Conservation (phyloP, 2,888 invertebrate genomes). For the Campopleginae sp. region DNA sequence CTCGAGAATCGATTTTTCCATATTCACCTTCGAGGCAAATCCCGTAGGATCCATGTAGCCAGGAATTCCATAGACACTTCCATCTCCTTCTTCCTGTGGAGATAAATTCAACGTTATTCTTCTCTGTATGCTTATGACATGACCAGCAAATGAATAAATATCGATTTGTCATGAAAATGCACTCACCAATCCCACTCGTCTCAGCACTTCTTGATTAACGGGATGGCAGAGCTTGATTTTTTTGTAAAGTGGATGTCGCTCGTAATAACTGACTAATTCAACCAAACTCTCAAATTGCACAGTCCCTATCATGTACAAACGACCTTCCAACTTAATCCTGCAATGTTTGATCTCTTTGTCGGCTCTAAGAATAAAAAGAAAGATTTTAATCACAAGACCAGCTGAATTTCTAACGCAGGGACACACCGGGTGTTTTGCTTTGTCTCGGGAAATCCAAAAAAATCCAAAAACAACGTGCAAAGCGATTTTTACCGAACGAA, state of each 20-base stretch:
- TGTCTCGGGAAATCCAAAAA: too few relatives aligned
- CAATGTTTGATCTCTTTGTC: conserved; percentile 98
- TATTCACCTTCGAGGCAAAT: conserved; percentile 89
- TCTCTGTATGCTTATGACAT: neutral
- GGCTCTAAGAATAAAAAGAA: conserved; percentile 86
- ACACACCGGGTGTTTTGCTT: too few relatives aligned
- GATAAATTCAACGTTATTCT: conserved; percentile 32
- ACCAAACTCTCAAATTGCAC: conserved; percentile 98
- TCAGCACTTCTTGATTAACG: conserved; percentile 91
- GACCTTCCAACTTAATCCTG: conserved; percentile 95
- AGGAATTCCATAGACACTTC: conserved; percentile 88
- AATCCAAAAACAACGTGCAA: too few relatives aligned
- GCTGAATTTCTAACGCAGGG: neutral
- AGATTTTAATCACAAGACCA: neutral
- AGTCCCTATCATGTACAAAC: conserved; percentile 95
- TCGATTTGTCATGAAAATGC: neutral
- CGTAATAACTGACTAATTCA: conserved; percentile 96
- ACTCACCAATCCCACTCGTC: conserved; percentile 88
- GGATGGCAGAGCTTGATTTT: conserved; percentile 95
- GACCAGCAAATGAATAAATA: neutral
- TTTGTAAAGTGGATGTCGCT: conserved; percentile 95
- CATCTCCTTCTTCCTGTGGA: conserved; percentile 88
- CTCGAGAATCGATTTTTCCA: neutral
- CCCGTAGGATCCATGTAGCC: conserved; percentile 94
- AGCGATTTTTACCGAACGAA: too few relatives aligned